Evolutionary conservation across 2,888 invertebrate species (phyloP).

Genomic region (Alcis repandata): DNA sequence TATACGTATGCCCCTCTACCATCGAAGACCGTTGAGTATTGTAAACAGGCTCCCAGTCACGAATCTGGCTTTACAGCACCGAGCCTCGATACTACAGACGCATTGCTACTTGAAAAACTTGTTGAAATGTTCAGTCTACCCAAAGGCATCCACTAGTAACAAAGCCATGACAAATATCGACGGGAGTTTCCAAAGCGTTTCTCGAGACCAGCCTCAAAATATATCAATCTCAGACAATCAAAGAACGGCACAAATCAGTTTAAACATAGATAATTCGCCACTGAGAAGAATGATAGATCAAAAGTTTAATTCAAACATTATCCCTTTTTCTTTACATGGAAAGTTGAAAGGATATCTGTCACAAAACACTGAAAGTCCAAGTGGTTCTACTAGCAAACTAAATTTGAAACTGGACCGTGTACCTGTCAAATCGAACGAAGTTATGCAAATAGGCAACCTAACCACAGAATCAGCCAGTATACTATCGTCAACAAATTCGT

Average conservation of each 20-base stretch:
- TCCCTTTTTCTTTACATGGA: neutral
- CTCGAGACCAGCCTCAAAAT: neutral
- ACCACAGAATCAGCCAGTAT: neutral
- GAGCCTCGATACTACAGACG: neutral
- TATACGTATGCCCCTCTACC: constrained; percentile 11
- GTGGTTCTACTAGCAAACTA: neutral
- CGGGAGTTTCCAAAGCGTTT: neutral
- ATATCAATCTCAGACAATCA: neutral
- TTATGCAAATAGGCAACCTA: too few species aligned
- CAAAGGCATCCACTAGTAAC: neutral
- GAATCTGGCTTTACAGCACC: constrained; percentile 9
- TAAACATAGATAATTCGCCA: neutral
- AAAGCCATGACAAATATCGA: neutral
- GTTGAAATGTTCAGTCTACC: constrained; percentile 12
- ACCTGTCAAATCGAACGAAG: neutral
- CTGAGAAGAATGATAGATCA: constrained; percentile 20
- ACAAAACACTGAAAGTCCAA: constrained; percentile 2
- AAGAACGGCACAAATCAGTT: neutral
- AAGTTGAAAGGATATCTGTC: constrained; percentile 14
- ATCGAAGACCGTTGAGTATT: constrained; percentile 8
- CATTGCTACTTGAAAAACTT: constrained; percentile 13
- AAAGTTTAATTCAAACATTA: constrained; percentile 11
- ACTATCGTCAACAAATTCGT: neutral
- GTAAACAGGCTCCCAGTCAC: neutral
- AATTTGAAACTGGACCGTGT: constrained; percentile 16